phyloP scores from a whole-genome alignment of 2,113 vertebrate genomes.

The Rattus rattus region DNA sequence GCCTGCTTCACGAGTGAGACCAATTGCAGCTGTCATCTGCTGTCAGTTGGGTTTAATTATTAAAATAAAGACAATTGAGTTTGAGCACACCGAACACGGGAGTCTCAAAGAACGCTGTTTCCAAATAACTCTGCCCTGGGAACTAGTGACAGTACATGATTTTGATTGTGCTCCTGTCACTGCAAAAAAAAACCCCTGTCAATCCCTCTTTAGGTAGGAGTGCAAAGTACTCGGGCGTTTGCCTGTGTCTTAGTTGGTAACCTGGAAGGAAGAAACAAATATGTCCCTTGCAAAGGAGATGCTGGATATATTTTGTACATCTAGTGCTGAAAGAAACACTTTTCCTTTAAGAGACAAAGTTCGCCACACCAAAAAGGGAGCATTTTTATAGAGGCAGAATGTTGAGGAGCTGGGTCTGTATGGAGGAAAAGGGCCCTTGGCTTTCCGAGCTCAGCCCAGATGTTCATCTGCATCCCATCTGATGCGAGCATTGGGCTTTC shows the following conservation, averaged over 20 bases:
- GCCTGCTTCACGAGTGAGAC: slow-evolving; percentile 68
- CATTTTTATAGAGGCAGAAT: not conserved
- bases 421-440: not conserved
- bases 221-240: not conserved
- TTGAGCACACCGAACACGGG: slow-evolving; percentile 72
- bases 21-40: slow-evolving; percentile 82
- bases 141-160: slow-evolving; percentile 56
- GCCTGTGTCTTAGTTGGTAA: not conserved
- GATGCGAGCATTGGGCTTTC: slow-evolving; percentile 60
- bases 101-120: slow-evolving; percentile 77
- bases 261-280: not conserved
- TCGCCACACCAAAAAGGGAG: not conserved
- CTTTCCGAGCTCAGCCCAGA: slow-evolving; percentile 38
- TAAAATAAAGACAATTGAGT: slow-evolving; percentile 79
- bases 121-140: slow-evolving; percentile 78
- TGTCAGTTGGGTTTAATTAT: slow-evolving; percentile 80
- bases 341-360: not conserved
- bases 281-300: not conserved
- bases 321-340: not conserved
- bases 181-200: slow-evolving; percentile 17
- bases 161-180: slow-evolving; percentile 64
- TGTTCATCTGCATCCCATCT: slow-evolving; percentile 66
- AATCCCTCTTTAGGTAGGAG: slow-evolving; percentile 18
- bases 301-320: fast-evolving
- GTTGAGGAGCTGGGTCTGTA: not conserved